Evolutionary conservation across 2,888 invertebrate genomes (phyloP).

Genomic region (Phengaris arion): DNA sequence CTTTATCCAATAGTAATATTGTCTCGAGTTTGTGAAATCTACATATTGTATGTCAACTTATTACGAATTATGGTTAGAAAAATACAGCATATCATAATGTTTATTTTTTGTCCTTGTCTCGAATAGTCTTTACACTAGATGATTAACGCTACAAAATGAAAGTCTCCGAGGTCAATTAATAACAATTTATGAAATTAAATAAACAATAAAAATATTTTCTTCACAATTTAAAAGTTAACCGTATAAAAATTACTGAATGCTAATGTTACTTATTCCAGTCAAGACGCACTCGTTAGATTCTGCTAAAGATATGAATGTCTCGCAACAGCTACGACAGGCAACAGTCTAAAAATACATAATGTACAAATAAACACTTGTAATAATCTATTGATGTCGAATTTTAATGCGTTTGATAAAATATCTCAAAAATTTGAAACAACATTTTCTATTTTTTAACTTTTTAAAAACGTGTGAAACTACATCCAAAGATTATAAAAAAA

Average conservation of each 20-base stretch:
- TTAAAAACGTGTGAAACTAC: too few species aligned
- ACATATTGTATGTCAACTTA: background rate
- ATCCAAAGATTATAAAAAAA: background rate
- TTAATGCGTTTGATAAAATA: too few species aligned
- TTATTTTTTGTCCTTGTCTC: slow-evolving; percentile 5
- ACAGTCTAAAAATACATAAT: background rate
- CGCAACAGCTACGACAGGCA: too few species aligned
- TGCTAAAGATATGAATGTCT: too few species aligned
- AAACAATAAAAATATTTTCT: background rate
- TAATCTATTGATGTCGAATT: background rate
- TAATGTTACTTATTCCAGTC: background rate
- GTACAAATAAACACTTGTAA: background rate
- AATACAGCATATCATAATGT: background rate
- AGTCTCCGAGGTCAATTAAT: too few species aligned
- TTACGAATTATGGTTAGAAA: background rate
- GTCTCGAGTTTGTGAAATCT: background rate
- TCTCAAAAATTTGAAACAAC: too few species aligned
- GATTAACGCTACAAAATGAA: background rate
- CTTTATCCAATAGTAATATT: background rate
- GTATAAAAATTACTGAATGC: background rate
- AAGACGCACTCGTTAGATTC: too few species aligned
- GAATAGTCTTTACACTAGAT: slow-evolving; percentile 1
- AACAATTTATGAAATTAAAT: too few species aligned
- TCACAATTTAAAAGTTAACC: background rate
- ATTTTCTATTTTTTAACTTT: too few species aligned